phyloP scores from a whole-genome alignment of 2,113 vertebrate species.

The Cynocephalus volans region DNA sequence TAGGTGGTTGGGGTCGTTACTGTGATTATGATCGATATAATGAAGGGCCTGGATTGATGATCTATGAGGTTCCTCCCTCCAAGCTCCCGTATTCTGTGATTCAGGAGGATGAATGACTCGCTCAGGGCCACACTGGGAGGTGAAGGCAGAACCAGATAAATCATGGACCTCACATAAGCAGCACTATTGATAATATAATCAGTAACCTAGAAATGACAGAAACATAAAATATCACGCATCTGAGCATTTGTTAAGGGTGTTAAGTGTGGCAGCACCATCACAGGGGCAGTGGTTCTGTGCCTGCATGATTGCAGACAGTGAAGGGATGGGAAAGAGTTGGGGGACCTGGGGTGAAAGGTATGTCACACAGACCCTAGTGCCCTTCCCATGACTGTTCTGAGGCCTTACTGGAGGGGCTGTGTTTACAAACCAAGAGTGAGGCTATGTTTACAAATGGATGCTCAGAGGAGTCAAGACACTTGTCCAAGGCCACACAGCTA shows the following conservation, averaged over 20 bases:
- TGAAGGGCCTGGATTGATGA: slow-evolving; percentile 24
- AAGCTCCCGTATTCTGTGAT: not conserved
- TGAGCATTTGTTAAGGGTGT: not conserved
- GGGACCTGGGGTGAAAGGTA: rapidly evolving
- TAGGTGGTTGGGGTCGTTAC: not conserved
- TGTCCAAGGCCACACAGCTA: not conserved
- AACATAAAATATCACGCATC: not conserved
- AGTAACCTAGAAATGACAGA: not conserved
- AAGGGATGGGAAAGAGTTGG: not conserved
- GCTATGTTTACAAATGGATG: not conserved
- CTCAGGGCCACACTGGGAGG: slow-evolving; percentile 71
- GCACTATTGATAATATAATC: slow-evolving; percentile 72
- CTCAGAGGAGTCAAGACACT: slow-evolving; percentile 38
- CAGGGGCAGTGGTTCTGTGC: not conserved
- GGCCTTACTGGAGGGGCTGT: not conserved
- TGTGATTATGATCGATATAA: not conserved
- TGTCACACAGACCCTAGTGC: not conserved
- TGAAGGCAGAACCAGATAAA: slow-evolving; percentile 38
- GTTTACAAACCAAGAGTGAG: not conserved
- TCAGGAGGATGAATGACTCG: slow-evolving; percentile 55
- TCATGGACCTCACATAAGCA: not conserved
- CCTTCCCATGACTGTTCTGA: not conserved
- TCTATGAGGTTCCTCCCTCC: not conserved
- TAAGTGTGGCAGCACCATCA: not conserved
- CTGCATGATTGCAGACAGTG: rapidly evolving